phyloP scores from a whole-genome alignment of 1,140 invertebrate species.

The Drosophila seguyi region DNA sequence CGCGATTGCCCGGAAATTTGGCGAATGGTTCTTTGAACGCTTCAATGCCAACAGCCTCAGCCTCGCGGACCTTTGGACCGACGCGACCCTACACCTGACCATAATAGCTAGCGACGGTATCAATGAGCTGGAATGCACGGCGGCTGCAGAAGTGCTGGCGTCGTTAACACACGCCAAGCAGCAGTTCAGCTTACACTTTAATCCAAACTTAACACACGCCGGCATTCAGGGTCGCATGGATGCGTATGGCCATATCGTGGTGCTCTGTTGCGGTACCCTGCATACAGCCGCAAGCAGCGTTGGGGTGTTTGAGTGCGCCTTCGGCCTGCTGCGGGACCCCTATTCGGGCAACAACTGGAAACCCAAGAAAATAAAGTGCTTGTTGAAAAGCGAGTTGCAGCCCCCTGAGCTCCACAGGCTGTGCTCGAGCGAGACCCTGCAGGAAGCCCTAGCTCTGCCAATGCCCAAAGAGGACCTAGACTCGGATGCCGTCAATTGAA shows the following conservation, averaged over 20 bases:
- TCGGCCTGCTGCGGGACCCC: conserved; percentile 88
- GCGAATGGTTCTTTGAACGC: conserved; percentile 88
- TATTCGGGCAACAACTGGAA: conserved; percentile 88
- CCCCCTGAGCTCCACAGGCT: conserved; percentile 59
- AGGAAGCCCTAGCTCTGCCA: conserved; percentile 54
- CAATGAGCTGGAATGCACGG: conserved; percentile 33
- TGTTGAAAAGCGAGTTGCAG: conserved; percentile 74
- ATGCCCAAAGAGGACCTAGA: conserved; percentile 48
- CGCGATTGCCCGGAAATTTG: conserved; percentile 86
- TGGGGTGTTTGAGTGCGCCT: conserved; percentile 89
- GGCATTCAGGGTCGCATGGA: conserved; percentile 87
- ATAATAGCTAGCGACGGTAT: conserved; percentile 56
- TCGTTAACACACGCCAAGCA: conserved; percentile 46
- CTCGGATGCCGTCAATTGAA: conserved; percentile 5
- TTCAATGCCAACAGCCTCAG: conserved; percentile 86
- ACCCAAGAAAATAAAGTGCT: conserved; percentile 86
- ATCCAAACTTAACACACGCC: conserved; percentile 87
- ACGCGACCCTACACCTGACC: conserved; percentile 73
- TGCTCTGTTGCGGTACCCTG: conserved; percentile 88
- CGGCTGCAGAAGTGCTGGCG: conserved; percentile 46
- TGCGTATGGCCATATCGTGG: conserved; percentile 87
- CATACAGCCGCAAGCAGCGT: conserved; percentile 86
- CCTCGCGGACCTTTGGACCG: conserved; percentile 87
- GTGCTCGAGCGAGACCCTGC: conserved; percentile 47
- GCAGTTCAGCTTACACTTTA: conserved; percentile 87